phyloP scores from a whole-genome alignment of 2,113 vertebrate genomes.

The Malaclemys terrapin region DNA sequence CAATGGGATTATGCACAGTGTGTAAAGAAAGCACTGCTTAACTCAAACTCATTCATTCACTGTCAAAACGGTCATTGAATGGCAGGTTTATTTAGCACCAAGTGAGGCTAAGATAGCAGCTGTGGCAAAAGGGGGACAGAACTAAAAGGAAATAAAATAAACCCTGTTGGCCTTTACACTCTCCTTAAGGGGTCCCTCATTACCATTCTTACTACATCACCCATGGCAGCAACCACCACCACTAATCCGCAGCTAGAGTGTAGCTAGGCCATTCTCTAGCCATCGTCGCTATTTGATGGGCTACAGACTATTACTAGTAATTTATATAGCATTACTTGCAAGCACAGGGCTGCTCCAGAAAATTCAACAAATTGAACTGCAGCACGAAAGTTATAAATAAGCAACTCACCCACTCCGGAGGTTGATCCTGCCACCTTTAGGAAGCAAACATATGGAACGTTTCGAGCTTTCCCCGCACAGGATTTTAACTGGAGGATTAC shows the following conservation, averaged over 20 bases:
- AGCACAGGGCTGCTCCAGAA: constrained; percentile 27
- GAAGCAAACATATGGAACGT: neutral
- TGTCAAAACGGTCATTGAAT: rapidly evolving
- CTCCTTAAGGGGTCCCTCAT: rapidly evolving
- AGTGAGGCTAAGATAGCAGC: neutral
- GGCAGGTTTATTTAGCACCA: rapidly evolving
- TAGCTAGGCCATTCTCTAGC: neutral
- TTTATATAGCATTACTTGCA: neutral
- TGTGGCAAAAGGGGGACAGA: neutral
- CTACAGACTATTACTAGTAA: constrained; percentile 40
- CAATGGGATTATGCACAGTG: neutral
- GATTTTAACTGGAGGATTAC: neutral
- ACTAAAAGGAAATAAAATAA: rapidly evolving
- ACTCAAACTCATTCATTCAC: neutral
- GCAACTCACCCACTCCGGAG: constrained; percentile 21
- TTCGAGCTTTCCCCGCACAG: neutral
- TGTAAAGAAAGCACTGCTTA: neutral
- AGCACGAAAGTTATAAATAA: constrained; percentile 59
- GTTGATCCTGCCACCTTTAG: constrained; percentile 5
- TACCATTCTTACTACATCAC: rapidly evolving
- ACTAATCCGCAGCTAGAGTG: neutral
- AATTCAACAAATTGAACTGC: constrained; percentile 49
- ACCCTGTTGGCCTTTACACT: rapidly evolving
- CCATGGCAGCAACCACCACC: neutral
- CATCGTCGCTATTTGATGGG: neutral